Evolutionary conservation across 2,797 vertebrate genomes (phyloP).

Genomic region (Poeciliopsis presidionis): DNA sequence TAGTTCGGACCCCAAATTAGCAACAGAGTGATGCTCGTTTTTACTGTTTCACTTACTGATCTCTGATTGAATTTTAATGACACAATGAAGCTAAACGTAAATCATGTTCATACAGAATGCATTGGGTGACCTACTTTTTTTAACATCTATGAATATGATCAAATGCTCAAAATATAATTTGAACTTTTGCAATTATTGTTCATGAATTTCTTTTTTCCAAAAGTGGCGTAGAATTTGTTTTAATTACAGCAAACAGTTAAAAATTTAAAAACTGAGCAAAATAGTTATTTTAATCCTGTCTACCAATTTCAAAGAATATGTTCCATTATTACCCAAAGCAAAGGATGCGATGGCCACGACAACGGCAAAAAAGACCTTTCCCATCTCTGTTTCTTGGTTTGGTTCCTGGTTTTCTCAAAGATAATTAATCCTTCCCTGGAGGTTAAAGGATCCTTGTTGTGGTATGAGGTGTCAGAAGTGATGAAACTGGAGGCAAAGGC

Average conservation of each 20-base stretch:
- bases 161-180: not conserved
- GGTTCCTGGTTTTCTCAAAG: constrained; percentile 6
- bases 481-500: not conserved
- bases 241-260: not conserved
- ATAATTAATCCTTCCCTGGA: constrained; percentile 9
- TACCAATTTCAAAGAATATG: not conserved
- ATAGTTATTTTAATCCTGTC: not conserved
- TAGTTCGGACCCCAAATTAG: not conserved
- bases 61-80: no score
- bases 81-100: not conserved
- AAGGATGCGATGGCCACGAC: not conserved
- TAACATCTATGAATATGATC: not conserved
- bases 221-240: not conserved
- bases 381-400: constrained; percentile 59
- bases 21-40: not conserved
- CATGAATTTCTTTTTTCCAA: not conserved
- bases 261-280: not conserved
- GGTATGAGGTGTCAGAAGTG: not conserved
- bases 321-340: not conserved
- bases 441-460: not conserved
- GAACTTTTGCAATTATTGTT: not conserved
- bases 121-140: not conserved
- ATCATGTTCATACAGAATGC: no score
- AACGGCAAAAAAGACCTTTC: constrained; percentile 54
- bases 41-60: not conserved